Evolutionary conservation across 1,140 invertebrate species (phyloP), one percentile per base, ranked within the genome.

Genomic region (Galendromus occidentalis): DNA sequence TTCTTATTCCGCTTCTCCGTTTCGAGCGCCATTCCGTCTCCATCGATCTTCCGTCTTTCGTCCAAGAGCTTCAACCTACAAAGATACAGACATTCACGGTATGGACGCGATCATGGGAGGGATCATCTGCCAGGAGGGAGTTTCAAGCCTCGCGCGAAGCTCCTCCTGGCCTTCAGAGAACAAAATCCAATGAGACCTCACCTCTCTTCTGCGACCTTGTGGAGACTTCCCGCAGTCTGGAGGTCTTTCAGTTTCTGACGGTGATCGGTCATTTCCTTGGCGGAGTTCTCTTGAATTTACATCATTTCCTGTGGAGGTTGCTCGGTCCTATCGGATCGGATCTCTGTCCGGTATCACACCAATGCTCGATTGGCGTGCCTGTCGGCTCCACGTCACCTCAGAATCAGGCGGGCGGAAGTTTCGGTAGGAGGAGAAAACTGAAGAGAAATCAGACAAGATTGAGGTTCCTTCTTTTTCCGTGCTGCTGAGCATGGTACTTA

Each of bases 131-230:
- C n/a, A 12, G 12, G 18, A 12, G 12, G 12, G 42, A 44, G 18
- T 44, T 44, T 44, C 42, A 44, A 12, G n/a, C 7, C 6, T 47
- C 4, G 28, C 7, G 4, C 7, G 28, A 22, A 22, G 0, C 14
- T 6, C 28, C 4, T 14, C 28, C 28, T 47, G 45, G 45, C 28
- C 20, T 12, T 44, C 14, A 47, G 33, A 59, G 14, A 59, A 5
- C 33, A 2, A 4, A 2, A n/a, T 14, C 14, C 25, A 59, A 59
- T 17, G 12, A 1, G 2, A 20, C 17, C 51, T 1, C 25, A 59
- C 51, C 51, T 59, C 6, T 59, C 51, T 25, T 59, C 51, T 25
- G 51, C 51, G 25, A 59, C 51, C 9, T 59, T 59, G 51, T 59
- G 51, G 51, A 59, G 25, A 9, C 51, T 59, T 22, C 25, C 51